phyloP scores from a whole-genome alignment of 2,888 invertebrate genomes.

The Cactoblastis cactorum region DNA sequence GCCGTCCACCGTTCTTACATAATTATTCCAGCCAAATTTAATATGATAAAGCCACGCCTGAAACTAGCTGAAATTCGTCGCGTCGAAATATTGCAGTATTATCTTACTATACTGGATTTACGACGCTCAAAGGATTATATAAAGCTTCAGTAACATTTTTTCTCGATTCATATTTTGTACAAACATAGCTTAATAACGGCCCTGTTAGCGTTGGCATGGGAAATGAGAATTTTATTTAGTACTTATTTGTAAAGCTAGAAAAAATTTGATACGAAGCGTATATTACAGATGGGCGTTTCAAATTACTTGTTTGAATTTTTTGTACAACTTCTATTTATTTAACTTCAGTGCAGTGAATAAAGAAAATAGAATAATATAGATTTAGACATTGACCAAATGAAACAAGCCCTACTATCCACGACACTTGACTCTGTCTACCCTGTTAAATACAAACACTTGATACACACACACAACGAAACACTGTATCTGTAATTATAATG shows the following conservation, averaged over 20 bases:
- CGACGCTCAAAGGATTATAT: conserved; percentile 52
- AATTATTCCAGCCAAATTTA: conserved; percentile 57
- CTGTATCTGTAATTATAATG: too few species aligned
- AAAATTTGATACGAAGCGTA: too few species aligned
- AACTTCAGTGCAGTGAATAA: too few species aligned
- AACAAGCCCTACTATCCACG: too few species aligned
- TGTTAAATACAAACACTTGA: too few species aligned
- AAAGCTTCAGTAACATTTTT: conserved; percentile 46
- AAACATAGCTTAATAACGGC: conserved; percentile 20
- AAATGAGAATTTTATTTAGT: conserved; percentile 11
- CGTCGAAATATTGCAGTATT: conserved; percentile 59
- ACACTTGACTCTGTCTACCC: too few species aligned
- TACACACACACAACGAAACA: too few species aligned
- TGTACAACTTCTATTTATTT: too few species aligned
- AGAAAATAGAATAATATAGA: too few species aligned
- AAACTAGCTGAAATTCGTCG: conserved; percentile 42
- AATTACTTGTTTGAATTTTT: too few species aligned
- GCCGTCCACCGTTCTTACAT: conserved; percentile 44
- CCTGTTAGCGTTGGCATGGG: conserved; percentile 12
- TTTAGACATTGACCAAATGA: too few species aligned
- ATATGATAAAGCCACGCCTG: conserved; percentile 53
- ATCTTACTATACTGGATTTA: conserved; percentile 58
- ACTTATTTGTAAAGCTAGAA: background rate
- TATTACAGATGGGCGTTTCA: too few species aligned
- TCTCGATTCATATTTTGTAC: conserved; percentile 25